Percentiles rank a stretch among this genome's conserved stretches.
Conservation (phyloP, 1,140 invertebrate genomes). For the Catajapyx aquilonaris region DNA sequence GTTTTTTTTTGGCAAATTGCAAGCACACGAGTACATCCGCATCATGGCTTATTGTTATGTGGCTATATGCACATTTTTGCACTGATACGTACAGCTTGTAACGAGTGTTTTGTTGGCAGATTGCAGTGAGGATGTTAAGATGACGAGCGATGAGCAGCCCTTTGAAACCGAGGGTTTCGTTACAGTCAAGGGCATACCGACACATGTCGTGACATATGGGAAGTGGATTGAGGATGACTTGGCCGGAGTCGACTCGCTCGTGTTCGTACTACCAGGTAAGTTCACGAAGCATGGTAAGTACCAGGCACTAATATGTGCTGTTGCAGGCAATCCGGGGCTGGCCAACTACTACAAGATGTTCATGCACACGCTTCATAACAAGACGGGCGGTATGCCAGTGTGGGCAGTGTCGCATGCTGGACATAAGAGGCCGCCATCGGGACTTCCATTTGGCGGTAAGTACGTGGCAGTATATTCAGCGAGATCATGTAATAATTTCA, state of each 20-base stretch:
- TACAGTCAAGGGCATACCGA: conserved; percentile 35
- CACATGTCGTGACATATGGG: conserved; percentile 41
- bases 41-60: too few relatives aligned
- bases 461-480: too few relatives aligned
- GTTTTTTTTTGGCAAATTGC: too few relatives aligned
- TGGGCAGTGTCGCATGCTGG: conserved; percentile 52
- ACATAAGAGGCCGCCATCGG: conserved; percentile 15
- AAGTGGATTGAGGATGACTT: conserved; percentile 37
- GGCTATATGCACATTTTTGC: too few relatives aligned
- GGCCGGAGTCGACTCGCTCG: conserved; percentile 18
- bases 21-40: too few relatives aligned
- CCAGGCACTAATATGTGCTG: neutral
- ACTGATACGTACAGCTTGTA: too few relatives aligned
- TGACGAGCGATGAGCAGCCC: too few relatives aligned
- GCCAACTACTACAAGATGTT: conserved; percentile 51
- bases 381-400: conserved; percentile 33
- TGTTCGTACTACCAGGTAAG: conserved; percentile 23
- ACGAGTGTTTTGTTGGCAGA: too few relatives aligned
- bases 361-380: conserved; percentile 32
- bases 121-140: too few relatives aligned
- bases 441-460: neutral
- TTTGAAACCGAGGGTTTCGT: conserved; percentile 33
- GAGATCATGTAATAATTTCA: too few relatives aligned
- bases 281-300: conserved; percentile 25
- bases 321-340: conserved; percentile 45